Conservation (phyloP, 2,797 vertebrate species). For the Enteromius mattozi region DNA sequence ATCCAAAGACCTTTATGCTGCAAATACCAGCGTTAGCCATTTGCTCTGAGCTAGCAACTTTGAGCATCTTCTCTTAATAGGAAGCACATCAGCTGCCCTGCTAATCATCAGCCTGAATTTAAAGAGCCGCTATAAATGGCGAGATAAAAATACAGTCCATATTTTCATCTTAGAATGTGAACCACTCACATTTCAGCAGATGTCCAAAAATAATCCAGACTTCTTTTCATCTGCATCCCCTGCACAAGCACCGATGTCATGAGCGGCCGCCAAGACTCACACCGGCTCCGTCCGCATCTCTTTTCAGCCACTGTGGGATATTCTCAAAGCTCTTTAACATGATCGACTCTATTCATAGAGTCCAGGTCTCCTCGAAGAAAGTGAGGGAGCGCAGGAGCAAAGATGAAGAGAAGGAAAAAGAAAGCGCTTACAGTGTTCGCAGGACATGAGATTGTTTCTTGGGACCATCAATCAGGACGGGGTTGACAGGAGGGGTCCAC, state of each 20-base stretch:
- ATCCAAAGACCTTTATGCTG: background rate
- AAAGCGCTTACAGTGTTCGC: conserved; percentile 58
- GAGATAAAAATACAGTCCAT: conserved; percentile 49
- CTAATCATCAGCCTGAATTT: conserved; percentile 38
- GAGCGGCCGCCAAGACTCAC: conserved; percentile 34
- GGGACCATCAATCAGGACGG: conserved; percentile 74
- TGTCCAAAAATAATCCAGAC: conserved; percentile 41
- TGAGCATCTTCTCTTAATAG: conserved; percentile 15
- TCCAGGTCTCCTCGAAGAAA: conserved; percentile 23
- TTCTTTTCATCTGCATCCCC: conserved; percentile 46
- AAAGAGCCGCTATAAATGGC: conserved; percentile 50
- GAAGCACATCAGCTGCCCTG: conserved; percentile 41
- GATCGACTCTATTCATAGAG: conserved; percentile 49
- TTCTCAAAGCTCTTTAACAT: conserved; percentile 43
- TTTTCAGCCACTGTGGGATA: conserved; percentile 38
- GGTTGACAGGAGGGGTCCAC: conserved; percentile 73
- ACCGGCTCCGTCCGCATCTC: conserved; percentile 35
- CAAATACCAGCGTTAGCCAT: background rate
- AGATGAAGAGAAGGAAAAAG: conserved; percentile 25
- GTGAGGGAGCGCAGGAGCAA: conserved; percentile 25
- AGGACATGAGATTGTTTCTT: conserved; percentile 72
- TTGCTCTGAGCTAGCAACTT: conserved; percentile 12
- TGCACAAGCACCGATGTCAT: conserved; percentile 35
- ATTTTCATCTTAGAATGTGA: conserved; percentile 47
- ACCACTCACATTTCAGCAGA: conserved; percentile 54